These are phyloP conservation scores for Lissonota sp. DNA, from an alignment of 2,888 invertebrate genomes.

Conservation along the genomic window DNA sequence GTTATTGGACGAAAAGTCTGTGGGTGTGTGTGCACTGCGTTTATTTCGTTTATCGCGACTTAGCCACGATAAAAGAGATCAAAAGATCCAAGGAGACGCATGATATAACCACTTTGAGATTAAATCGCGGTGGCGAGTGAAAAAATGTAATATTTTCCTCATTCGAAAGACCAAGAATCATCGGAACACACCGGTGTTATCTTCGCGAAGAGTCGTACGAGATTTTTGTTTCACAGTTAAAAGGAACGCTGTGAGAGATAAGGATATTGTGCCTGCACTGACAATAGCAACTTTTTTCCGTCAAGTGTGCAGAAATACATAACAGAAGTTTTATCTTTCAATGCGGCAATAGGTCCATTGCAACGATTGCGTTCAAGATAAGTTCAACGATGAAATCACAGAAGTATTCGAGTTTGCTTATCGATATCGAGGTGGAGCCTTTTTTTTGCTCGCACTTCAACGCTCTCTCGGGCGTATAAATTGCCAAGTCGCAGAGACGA, in stretches of 20 bases:
- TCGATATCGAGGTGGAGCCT: neutral
- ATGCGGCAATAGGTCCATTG: neutral
- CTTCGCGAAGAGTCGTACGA: neutral
- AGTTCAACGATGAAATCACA: neutral
- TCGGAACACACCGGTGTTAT: neutral
- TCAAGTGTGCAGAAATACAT: neutral
- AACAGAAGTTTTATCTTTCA: neutral
- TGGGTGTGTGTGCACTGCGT: slow-evolving; percentile 38
- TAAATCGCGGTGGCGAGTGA: neutral
- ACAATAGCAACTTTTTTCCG: neutral
- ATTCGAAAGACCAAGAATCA: neutral
- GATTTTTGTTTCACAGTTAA: neutral
- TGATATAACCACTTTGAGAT: neutral
- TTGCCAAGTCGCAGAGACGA: neutral
- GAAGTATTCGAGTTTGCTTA: slow-evolving; percentile 10
- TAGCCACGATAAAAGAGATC: neutral
- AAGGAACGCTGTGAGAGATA: neutral
- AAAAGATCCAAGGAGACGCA: neutral
- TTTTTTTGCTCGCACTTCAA: neutral
- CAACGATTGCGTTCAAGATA: neutral
- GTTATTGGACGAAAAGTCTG: slow-evolving; percentile 42
- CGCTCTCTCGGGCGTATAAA: slow-evolving; percentile 35
- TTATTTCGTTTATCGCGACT: neutral
- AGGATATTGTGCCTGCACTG: too few relatives aligned
- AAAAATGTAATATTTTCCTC: neutral